A percentile compares a stretch with the other conserved stretches of the same genome.
Evolutionary conservation across 2,113 vertebrate species (phyloP).

Genomic region (Proteles cristata): DNA sequence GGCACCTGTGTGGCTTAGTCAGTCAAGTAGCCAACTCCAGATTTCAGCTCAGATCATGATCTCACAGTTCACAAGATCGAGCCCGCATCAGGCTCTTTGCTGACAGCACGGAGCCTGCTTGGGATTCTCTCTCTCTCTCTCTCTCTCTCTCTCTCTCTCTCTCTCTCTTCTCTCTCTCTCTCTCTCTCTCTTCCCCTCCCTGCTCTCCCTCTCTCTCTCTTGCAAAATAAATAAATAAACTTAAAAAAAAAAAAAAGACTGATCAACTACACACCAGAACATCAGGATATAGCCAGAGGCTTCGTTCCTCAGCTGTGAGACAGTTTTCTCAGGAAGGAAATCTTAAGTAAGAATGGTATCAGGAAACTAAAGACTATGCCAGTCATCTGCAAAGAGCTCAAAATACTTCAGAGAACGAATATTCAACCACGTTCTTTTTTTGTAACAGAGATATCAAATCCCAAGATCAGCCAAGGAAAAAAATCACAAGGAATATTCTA

Average conservation of each 20-base stretch:
- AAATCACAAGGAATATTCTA: background rate
- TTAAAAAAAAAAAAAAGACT: background rate
- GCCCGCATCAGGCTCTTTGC: too few species aligned
- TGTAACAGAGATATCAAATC: slow-evolving; percentile 41
- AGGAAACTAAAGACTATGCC: slow-evolving; percentile 13
- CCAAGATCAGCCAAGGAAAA: background rate
- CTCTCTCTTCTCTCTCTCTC: too few species aligned
- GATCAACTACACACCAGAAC: background rate
- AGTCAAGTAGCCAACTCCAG: too few species aligned
- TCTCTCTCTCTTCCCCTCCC: too few species aligned
- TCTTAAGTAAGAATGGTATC: slow-evolving; percentile 38
- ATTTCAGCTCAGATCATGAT: too few species aligned
- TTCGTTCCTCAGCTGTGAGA: background rate
- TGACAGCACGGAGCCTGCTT: too few species aligned
- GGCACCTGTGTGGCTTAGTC: too few species aligned
- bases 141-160: too few species aligned
- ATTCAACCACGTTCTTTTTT: background rate
- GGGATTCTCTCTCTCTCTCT: too few species aligned
- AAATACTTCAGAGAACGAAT: slow-evolving; percentile 48
- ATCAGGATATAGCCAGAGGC: background rate
- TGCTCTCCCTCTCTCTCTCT: too few species aligned
- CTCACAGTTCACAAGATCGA: too few species aligned
- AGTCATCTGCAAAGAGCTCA: slow-evolving; percentile 32
- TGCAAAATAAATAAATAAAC: too few species aligned
- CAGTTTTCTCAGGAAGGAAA: slow-evolving; percentile 59